phyloP scores from a whole-genome alignment of 2,888 invertebrate species.

The Noctuana brunneofusca region DNA sequence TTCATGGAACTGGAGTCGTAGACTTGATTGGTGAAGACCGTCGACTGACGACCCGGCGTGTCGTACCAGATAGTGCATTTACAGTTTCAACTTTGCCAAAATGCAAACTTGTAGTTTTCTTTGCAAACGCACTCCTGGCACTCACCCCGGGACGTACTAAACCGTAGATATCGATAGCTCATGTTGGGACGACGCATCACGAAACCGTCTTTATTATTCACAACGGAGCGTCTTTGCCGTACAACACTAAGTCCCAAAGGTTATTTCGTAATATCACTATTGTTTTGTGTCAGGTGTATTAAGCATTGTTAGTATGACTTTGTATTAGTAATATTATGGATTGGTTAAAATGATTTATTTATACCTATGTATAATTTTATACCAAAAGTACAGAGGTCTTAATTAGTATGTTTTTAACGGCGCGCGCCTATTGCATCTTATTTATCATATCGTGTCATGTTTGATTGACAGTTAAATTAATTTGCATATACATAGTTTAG shows the following conservation, averaged over 20 bases:
- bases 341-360: slow-evolving; percentile 1
- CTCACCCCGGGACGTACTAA: slow-evolving; percentile 90
- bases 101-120: slow-evolving; percentile 79
- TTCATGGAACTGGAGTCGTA: slow-evolving; percentile 50
- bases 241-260: slow-evolving; percentile 47
- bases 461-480: background rate
- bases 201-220: slow-evolving; percentile 60
- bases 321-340: slow-evolving; percentile 26
- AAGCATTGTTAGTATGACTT: slow-evolving; percentile 34
- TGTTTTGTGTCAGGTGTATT: slow-evolving; percentile 38
- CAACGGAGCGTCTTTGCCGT: slow-evolving; percentile 70
- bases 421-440: background rate
- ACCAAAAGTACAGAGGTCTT: too few species aligned
- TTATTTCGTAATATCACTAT: slow-evolving; percentile 24
- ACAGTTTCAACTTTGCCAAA: slow-evolving; percentile 87
- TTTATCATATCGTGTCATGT: slow-evolving; percentile 2
- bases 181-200: slow-evolving; percentile 59
- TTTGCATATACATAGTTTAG: slow-evolving; percentile 4
- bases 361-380: background rate
- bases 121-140: slow-evolving; percentile 99
- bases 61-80: slow-evolving; percentile 99
- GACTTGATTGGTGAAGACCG: slow-evolving; percentile 65
- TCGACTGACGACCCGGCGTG: slow-evolving; percentile 88
- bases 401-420: slow-evolving; percentile 18
- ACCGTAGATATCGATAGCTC: slow-evolving; percentile 65